These are phyloP conservation scores for Valencia hispanica DNA, from an alignment of 2,797 vertebrate species.

Conservation along the genomic window DNA sequence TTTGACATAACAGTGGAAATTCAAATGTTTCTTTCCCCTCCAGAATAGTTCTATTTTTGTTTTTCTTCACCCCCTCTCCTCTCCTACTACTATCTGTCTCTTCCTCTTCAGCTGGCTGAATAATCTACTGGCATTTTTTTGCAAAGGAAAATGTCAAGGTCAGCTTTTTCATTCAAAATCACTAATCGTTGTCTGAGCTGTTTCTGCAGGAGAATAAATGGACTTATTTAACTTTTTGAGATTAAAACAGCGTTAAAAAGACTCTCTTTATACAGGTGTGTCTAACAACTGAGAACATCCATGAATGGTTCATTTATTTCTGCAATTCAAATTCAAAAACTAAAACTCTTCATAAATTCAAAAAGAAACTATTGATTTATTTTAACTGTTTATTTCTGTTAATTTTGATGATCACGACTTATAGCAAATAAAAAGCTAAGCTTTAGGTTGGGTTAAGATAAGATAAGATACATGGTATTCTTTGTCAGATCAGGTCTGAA, in stretches of 20 bases:
- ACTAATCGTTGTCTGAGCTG: slow-evolving; percentile 50
- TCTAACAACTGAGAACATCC: not conserved
- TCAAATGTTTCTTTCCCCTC: slow-evolving; percentile 52
- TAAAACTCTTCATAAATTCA: not conserved
- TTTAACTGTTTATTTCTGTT: too few relatives aligned
- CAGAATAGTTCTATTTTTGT: slow-evolving; percentile 57
- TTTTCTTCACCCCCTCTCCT: slow-evolving; percentile 18
- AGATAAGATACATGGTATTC: too few relatives aligned
- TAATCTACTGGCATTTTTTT: slow-evolving; percentile 77
- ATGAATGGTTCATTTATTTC: not conserved
- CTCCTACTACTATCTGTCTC: slow-evolving; percentile 37
- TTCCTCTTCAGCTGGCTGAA: slow-evolving; percentile 66
- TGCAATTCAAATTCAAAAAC: not conserved
- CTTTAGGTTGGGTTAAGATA: too few relatives aligned
- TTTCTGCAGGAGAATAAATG: slow-evolving; percentile 23
- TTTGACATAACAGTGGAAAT: slow-evolving; percentile 53
- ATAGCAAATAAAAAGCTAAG: too few relatives aligned
- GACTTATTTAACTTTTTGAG: slow-evolving; percentile 1
- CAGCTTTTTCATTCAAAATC: slow-evolving; percentile 69
- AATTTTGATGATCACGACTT: too few relatives aligned
- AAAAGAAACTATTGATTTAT: not conserved
- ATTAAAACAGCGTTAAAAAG: slow-evolving; percentile 55
- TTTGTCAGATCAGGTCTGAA: too few relatives aligned
- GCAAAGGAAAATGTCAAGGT: slow-evolving; percentile 81
- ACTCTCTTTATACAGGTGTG: slow-evolving; percentile 21